These are phyloP conservation scores for Melanotaenia maccullochi DNA, from an alignment of 2,797 vertebrate genomes.

Conservation along the genomic window DNA sequence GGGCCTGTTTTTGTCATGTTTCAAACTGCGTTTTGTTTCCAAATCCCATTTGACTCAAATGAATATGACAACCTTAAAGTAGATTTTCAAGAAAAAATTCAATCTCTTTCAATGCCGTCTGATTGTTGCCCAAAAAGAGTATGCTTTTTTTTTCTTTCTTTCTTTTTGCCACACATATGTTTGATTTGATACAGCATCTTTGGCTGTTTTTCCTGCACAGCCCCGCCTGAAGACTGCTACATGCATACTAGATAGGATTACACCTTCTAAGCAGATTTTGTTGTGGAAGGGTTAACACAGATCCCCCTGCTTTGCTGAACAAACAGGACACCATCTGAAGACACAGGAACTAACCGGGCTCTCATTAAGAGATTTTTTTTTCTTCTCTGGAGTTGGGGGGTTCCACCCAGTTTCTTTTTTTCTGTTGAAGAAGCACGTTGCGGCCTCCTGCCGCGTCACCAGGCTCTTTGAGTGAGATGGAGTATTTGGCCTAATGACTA, in stretches of 20 bases:
- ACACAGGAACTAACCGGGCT: constrained; percentile 79
- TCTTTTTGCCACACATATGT: constrained; percentile 71
- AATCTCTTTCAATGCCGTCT: constrained; percentile 67
- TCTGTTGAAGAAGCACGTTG: constrained; percentile 74
- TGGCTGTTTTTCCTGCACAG: constrained; percentile 81
- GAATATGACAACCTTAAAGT: constrained; percentile 85
- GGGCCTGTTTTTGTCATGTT: constrained; percentile 73
- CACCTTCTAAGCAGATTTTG: constrained; percentile 87
- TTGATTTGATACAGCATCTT: constrained; percentile 88
- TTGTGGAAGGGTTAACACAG: constrained; percentile 84
- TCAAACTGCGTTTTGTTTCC: constrained; percentile 77
- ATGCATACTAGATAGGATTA: constrained; percentile 87
- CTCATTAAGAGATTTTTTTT: constrained; percentile 81
- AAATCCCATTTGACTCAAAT: constrained; percentile 85
- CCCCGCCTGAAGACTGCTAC: constrained; percentile 86
- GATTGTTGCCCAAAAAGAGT: constrained; percentile 74
- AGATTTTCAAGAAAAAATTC: constrained; percentile 78
- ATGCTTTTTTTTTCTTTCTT: constrained; percentile 45
- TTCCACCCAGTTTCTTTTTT: constrained; percentile 55
- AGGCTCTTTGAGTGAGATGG: constrained; percentile 78
- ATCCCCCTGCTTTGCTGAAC: constrained; percentile 81
- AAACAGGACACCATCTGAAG: constrained; percentile 83
- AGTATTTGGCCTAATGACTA: constrained; percentile 87
- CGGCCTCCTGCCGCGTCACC: constrained; percentile 75
- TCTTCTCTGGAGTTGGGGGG: constrained; percentile 52